These are phyloP conservation scores for Lingula anatina DNA, from an alignment of 2,888 invertebrate species.

Conservation along the genomic window DNA sequence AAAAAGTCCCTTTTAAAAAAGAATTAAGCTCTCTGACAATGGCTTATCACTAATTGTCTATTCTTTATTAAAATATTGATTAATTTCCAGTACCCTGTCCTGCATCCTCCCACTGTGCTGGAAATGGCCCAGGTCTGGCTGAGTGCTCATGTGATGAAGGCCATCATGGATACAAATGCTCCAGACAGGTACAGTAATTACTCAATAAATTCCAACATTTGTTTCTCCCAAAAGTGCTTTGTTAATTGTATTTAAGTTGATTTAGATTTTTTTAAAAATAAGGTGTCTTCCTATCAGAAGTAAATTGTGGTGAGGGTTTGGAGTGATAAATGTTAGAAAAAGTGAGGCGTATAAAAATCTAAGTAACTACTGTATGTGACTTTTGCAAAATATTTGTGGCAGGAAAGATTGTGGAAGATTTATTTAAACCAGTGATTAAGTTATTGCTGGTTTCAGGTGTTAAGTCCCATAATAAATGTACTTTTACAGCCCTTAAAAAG, in stretches of 20 bases:
- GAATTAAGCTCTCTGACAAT: background rate
- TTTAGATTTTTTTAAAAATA: background rate
- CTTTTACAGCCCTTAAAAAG: no score
- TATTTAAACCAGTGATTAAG: no score
- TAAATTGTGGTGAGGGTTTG: no score
- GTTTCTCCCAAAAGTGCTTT: background rate
- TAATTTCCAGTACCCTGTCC: constrained; percentile 25
- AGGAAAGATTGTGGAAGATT: no score
- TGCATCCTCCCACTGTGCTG: constrained; percentile 22
- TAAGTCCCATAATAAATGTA: no score
- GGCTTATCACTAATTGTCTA: background rate
- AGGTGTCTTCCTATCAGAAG: background rate
- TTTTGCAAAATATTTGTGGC: no score
- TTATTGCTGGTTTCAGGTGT: no score
- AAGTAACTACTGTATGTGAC: no score
- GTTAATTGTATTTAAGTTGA: background rate
- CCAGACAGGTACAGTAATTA: constrained; percentile 19
- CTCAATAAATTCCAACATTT: background rate
- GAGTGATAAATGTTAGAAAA: no score
- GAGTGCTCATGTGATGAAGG: constrained; percentile 28
- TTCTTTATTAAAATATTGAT: background rate
- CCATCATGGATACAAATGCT: constrained; percentile 37
- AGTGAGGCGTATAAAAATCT: no score
- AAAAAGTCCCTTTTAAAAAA: constrained; percentile 7
- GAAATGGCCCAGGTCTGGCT: constrained; percentile 22